Evolutionary conservation across 2,113 vertebrate genomes (phyloP), one percentile per base, ranked within the genome.

Genomic region (Percopsis transmontana): DNA sequence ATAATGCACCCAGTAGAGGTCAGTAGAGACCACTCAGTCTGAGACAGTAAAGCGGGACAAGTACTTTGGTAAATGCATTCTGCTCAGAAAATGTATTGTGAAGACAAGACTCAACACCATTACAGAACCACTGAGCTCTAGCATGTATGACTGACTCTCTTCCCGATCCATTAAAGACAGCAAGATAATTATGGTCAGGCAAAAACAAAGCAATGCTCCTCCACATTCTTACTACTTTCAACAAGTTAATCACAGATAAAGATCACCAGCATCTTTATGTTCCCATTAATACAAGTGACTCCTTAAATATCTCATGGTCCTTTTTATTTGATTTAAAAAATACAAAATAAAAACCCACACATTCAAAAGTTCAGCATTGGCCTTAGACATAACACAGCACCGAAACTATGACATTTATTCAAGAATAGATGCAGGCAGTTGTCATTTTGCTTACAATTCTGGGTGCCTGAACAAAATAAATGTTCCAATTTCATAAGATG

Each of bases 1-100:
- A 33, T 33, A 33, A 33, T 33, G n/a, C n/a, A n/a, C 33, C 79
- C 77, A 73, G 64, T 62, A 94, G 95, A 87, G 90, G 65, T 87
- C 79, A 68, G 79, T 92, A 68, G 81, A 74, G 44, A 68, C 74
- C 0, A 71, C 72, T 0, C 79, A 82, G 16, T 83, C 88, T 53
- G 88, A 92, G 40, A 87, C 90, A 0, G 63, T 78, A 47, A 71
- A 91, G 60, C 91, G 88, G 89, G 89, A 68, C 7, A 80, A 85
- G 56, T 78, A 87, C 41, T 19, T 50, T 53, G 3, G 27, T 33
- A 33, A 1, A 33, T 33, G 27, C 27, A 33, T 33, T 33, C 27
- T 33, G 8, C 0, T 33, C 27, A 33, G 27, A 33, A n/a, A n/a
- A 33, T 33, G 27, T 7, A 33, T 33, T 33, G 27, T 33, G 27